Conservation (phyloP, 1,140 invertebrate genomes). For the Rhyzopertha dominica region DNA sequence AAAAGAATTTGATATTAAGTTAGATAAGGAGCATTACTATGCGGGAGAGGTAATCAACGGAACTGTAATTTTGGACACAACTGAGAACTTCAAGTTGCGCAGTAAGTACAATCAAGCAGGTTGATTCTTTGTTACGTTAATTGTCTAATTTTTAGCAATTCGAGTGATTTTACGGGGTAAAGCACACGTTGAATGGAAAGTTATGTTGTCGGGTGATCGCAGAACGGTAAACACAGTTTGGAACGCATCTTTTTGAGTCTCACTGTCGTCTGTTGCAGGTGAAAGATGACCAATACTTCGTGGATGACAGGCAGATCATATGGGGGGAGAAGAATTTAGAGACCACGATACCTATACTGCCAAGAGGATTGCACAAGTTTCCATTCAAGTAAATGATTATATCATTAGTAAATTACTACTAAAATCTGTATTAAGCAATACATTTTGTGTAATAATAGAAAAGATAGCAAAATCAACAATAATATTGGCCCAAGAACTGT, state of each 20-base stretch:
- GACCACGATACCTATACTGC: constrained; percentile 64
- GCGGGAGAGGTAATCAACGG: constrained; percentile 67
- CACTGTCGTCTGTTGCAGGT: constrained; percentile 42
- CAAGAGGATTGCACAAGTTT: constrained; percentile 69
- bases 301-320: constrained; percentile 69
- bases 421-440: background rate
- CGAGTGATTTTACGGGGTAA: constrained; percentile 69
- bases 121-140: background rate
- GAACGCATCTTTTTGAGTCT: background rate
- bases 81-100: constrained; percentile 73
- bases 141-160: constrained; percentile 55
- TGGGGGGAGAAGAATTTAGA: constrained; percentile 70
- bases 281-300: constrained; percentile 78
- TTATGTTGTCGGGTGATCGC: constrained; percentile 69
- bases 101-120: constrained; percentile 49
- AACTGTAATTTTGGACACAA: constrained; percentile 65
- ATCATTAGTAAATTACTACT: constrained; percentile 1
- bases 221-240: constrained; percentile 49
- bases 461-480: too few relatives aligned
- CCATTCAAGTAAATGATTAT: constrained; percentile 53
- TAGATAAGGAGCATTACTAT: constrained; percentile 74
- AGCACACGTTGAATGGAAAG: constrained; percentile 79
- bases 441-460: too few relatives aligned
- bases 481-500: too few relatives aligned
- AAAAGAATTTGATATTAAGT: constrained; percentile 69